Evolutionary conservation across 2,797 vertebrate species (phyloP).

Genomic region (Prionace glauca): DNA sequence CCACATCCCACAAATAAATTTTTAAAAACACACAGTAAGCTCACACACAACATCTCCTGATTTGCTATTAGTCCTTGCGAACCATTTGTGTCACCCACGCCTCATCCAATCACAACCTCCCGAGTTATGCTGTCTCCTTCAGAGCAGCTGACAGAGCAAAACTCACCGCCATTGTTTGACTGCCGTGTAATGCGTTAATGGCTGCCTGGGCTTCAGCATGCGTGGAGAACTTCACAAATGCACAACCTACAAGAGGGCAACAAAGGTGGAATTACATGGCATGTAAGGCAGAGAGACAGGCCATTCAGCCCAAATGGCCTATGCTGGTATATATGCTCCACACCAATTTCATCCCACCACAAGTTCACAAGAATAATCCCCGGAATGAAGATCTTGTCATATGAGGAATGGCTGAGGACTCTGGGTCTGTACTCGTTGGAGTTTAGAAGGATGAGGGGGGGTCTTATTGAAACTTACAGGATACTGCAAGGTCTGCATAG

Average conservation of each 20-base stretch:
- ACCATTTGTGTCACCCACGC: neutral
- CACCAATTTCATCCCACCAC: neutral
- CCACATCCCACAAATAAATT: no score
- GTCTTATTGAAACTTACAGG: no score
- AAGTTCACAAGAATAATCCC: neutral
- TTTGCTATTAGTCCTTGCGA: no score
- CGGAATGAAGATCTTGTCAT: no score
- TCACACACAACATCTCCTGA: neutral
- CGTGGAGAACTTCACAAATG: slow-evolving; percentile 39
- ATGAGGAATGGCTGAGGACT: no score
- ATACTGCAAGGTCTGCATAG: no score
- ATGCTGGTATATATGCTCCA: neutral
- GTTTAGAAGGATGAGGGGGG: no score
- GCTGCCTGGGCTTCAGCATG: slow-evolving; percentile 35
- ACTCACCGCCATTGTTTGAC: slow-evolving; percentile 39
- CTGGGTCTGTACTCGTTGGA: no score
- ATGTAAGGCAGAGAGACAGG: neutral
- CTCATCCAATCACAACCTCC: neutral
- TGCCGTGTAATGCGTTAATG: slow-evolving; percentile 33
- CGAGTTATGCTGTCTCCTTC: neutral
- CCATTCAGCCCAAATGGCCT: neutral
- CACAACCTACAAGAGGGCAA: slow-evolving; percentile 24
- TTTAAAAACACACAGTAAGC: no score
- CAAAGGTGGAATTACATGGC: neutral
- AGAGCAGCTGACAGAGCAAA: neutral